These are phyloP conservation scores for Pseudorhombus dupliciocellatus DNA, from an alignment of 2,113 vertebrate genomes.

Conservation along the genomic window DNA sequence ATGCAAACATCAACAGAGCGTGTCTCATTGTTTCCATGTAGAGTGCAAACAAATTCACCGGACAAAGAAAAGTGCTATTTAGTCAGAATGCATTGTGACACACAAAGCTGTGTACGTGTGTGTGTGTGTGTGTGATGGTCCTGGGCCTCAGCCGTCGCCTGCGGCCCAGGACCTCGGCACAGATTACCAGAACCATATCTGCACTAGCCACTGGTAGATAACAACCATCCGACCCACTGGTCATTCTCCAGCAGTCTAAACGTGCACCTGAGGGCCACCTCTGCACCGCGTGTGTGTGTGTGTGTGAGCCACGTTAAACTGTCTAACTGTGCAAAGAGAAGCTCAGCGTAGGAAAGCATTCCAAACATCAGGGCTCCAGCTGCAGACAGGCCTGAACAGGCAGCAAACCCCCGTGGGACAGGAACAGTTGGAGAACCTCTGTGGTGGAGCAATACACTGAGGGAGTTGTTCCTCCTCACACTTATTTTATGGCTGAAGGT, in stretches of 20 bases:
- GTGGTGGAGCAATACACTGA: background rate
- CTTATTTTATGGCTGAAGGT: background rate
- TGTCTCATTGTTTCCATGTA: no score
- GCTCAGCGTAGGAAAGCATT: slow-evolving; percentile 38
- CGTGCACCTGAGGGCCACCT: slow-evolving; percentile 10
- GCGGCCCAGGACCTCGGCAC: background rate
- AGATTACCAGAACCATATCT: background rate
- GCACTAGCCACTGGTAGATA: background rate
- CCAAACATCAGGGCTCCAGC: slow-evolving; percentile 27
- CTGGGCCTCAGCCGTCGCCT: background rate
- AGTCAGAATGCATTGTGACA: background rate
- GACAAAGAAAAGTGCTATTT: no score
- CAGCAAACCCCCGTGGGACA: slow-evolving; percentile 41
- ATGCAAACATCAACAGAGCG: no score
- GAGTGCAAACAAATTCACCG: no score
- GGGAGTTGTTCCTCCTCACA: background rate
- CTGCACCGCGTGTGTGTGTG: background rate
- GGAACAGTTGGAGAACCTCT: slow-evolving; percentile 24
- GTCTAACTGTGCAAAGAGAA: slow-evolving; percentile 8
- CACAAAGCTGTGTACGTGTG: background rate
- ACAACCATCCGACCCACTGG: background rate
- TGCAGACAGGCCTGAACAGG: slow-evolving; percentile 57
- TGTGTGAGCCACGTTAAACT: slow-evolving; percentile 11
- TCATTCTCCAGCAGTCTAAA: background rate
- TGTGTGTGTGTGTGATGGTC: background rate